Conservation (phyloP, 2,113 vertebrate species). For the Lamprotornis superbus region DNA sequence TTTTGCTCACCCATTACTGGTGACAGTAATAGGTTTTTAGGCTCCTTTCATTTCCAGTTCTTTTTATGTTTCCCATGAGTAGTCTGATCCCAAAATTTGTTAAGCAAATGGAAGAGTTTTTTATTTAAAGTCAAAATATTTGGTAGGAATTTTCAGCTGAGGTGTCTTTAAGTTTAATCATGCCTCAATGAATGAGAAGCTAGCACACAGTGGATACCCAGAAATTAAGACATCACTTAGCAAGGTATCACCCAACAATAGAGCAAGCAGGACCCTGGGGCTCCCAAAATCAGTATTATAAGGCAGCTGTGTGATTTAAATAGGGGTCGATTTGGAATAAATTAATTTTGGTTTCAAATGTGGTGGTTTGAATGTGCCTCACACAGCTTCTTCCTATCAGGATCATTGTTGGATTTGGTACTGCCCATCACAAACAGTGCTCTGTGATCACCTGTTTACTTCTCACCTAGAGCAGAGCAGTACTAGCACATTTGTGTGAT, state of each 20-base stretch:
- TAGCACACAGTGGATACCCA: not conserved
- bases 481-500: not conserved
- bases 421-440: accelerated
- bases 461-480: not conserved
- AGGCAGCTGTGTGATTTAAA: not conserved
- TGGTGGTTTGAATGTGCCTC: not conserved
- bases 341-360: not conserved
- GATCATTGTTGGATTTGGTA: not conserved
- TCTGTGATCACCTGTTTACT: not conserved
- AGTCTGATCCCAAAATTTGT: not conserved
- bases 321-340: not conserved
- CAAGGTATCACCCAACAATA: not conserved
- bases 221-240: not conserved
- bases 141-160: not conserved
- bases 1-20: not conserved
- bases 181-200: not conserved
- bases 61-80: not conserved
- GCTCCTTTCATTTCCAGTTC: not conserved
- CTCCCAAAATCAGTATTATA: not conserved
- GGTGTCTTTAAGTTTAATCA: not conserved
- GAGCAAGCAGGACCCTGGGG: not conserved
- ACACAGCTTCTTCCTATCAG: not conserved
- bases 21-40: not conserved
- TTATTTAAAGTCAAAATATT: not conserved
- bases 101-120: not conserved